Evolutionary conservation across 1,140 invertebrate genomes (phyloP).

Genomic region (Monomorium pharaonis): DNA sequence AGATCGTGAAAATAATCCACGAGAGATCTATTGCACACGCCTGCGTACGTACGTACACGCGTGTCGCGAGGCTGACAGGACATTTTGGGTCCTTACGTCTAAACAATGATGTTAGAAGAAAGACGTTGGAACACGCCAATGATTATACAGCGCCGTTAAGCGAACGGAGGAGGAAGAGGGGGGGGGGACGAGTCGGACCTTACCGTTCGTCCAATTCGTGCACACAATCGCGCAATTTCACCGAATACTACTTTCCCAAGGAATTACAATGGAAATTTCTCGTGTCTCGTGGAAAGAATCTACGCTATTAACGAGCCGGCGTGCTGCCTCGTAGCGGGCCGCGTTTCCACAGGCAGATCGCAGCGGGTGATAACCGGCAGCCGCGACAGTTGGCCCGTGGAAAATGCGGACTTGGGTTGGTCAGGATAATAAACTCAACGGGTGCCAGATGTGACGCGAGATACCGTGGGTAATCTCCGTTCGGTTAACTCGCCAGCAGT

Average conservation of each 20-base stretch:
- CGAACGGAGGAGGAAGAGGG: not conserved
- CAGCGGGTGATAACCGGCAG: conserved; percentile 18
- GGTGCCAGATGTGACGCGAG: conserved; percentile 32
- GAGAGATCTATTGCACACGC: conserved; percentile 25
- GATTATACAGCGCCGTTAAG: not conserved
- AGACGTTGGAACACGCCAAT: not conserved
- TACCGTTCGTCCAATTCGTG: not conserved
- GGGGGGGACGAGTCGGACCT: no score
- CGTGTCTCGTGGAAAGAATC: not conserved
- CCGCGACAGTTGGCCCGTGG: conserved; percentile 37
- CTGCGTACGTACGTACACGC: not conserved
- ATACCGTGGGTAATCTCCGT: conserved; percentile 25
- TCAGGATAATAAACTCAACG: conserved; percentile 31
- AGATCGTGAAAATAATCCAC: conserved; percentile 72
- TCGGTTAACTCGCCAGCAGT: not conserved
- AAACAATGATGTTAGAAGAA: not conserved
- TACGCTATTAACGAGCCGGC: not conserved
- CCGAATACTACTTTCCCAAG: conserved; percentile 5
- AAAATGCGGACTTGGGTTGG: conserved; percentile 40
- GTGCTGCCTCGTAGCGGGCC: not conserved
- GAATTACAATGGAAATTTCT: not conserved
- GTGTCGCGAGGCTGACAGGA: not conserved
- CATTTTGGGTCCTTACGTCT: not conserved
- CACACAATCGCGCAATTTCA: not conserved
- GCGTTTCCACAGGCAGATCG: conserved; percentile 27